Evolutionary conservation across 2,888 invertebrate species (phyloP).

Genomic region (Parnassius apollo): DNA sequence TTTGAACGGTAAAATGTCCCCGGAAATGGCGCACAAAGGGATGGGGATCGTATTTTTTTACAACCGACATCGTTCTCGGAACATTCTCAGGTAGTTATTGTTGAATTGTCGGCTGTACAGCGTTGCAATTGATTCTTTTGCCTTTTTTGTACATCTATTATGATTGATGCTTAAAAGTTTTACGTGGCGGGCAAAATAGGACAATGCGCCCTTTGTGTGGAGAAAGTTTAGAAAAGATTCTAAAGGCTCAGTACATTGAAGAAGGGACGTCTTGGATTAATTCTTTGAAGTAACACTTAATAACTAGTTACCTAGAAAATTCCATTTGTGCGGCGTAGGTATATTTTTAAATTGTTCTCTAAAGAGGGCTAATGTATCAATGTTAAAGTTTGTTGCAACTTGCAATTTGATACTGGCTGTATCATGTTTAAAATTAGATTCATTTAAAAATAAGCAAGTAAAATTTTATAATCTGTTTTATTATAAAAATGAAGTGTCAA

Average conservation of each 20-base stretch:
- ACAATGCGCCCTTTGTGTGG: slow-evolving; percentile 16
- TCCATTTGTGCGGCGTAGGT: neutral
- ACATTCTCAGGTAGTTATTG: slow-evolving; percentile 22
- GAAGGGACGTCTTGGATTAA: slow-evolving; percentile 1
- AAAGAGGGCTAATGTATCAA: too few relatives aligned
- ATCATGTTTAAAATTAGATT: too few relatives aligned
- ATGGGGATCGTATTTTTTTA: slow-evolving; percentile 12
- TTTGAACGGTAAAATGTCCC: slow-evolving; percentile 16
- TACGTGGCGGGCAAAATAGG: slow-evolving; percentile 1
- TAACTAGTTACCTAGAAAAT: neutral
- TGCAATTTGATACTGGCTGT: too few relatives aligned
- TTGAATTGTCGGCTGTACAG: neutral
- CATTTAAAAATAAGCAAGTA: too few relatives aligned
- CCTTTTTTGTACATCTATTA: slow-evolving; percentile 19
- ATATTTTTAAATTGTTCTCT: too few relatives aligned
- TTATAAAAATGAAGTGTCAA: too few relatives aligned
- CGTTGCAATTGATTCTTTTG: slow-evolving; percentile 16
- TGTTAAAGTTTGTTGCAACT: too few relatives aligned
- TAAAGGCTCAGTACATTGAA: neutral
- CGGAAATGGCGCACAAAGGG: slow-evolving; percentile 23
- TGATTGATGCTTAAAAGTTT: slow-evolving; percentile 24
- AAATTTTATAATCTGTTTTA: too few relatives aligned
- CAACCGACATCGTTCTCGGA: slow-evolving; percentile 12
- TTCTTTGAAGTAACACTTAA: slow-evolving; percentile 1
- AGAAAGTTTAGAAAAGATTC: slow-evolving; percentile 20